phyloP scores from a whole-genome alignment of 2,888 invertebrate genomes.

The Pomacea canaliculata region DNA sequence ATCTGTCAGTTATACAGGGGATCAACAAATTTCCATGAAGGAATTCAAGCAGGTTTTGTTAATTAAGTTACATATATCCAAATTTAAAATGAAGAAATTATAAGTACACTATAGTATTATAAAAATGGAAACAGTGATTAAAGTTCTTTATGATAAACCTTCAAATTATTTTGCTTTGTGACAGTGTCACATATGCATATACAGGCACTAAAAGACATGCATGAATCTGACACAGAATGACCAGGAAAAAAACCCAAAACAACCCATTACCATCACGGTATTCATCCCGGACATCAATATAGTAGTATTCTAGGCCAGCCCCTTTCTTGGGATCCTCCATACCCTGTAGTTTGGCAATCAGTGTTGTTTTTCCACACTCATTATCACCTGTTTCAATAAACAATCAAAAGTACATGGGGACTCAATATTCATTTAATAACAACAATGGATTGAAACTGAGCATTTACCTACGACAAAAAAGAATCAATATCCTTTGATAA shows the following conservation, averaged over 20 bases:
- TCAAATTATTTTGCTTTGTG: no score
- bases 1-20: no score
- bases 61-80: no score
- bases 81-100: no score
- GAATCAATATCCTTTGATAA: background rate
- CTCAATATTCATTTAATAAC: background rate
- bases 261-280: slow-evolving; percentile 87
- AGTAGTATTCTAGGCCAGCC: slow-evolving; percentile 95
- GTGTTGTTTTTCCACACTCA: slow-evolving; percentile 98
- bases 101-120: no score
- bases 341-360: slow-evolving; percentile 96
- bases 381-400: slow-evolving; percentile 80
- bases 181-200: background rate
- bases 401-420: background rate
- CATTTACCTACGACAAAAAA: background rate
- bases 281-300: slow-evolving; percentile 97
- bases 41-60: no score
- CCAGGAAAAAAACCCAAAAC: background rate
- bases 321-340: slow-evolving; percentile 98
- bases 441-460: background rate
- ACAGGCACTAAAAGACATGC: background rate
- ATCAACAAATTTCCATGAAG: no score
- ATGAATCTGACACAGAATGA: background rate
- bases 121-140: no score
- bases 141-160: no score